These are phyloP conservation scores for Phoebastria nigripes DNA, from an alignment of 2,797 vertebrate genomes.

Conservation along the genomic window DNA sequence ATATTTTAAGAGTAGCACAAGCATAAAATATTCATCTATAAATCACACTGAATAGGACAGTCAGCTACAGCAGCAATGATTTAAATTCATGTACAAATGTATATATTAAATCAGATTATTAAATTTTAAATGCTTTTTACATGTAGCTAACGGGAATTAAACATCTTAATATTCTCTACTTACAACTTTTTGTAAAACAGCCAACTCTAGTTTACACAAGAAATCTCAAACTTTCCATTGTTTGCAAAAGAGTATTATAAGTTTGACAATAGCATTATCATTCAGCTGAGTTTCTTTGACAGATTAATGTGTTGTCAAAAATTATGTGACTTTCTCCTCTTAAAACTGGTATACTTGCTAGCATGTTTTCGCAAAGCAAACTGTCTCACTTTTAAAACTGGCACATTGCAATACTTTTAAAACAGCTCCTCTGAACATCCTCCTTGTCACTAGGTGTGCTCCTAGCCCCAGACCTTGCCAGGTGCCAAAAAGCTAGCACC, in stretches of 20 bases:
- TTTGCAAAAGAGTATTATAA: conserved; percentile 7
- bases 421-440: not conserved
- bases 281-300: not conserved
- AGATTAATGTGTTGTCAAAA: not conserved
- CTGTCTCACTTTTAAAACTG: not conserved
- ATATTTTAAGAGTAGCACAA: not conserved
- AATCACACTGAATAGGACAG: not conserved
- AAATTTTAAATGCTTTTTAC: not conserved
- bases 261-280: conserved; percentile 1
- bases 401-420: not conserved
- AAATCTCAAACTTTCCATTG: conserved; percentile 14
- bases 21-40: not conserved
- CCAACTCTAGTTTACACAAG: not conserved
- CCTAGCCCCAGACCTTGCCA: not conserved
- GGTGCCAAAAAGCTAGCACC: not conserved
- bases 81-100: not conserved
- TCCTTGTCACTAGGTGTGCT: not conserved
- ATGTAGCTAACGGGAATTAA: not conserved
- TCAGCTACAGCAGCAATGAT: not conserved
- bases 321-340: not conserved
- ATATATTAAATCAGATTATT: not conserved
- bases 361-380: conserved; percentile 4
- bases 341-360: not conserved
- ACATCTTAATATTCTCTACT: not conserved
- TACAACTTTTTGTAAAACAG: not conserved